Base-by-base conservation (phyloP, 1,140 invertebrate genomes). In the Proctacanthus coquilletti region DNA sequence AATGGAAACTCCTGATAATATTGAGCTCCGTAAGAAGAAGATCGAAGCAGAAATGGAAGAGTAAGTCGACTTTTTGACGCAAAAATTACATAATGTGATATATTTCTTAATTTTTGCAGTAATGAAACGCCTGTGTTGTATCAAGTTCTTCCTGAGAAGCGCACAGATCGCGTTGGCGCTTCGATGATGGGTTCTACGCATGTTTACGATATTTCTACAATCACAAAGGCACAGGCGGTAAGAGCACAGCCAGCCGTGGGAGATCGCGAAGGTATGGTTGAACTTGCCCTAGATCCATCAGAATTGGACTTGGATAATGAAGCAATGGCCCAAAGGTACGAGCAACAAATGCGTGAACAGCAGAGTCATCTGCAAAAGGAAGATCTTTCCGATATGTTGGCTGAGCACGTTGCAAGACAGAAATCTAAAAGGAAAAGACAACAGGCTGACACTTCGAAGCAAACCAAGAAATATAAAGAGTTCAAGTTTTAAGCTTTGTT, bases 181-280 rank as follows among this genome's bases (percentile, higher is more conserved):
- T 84, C 92, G 49, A 98, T 98, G 94, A 98, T 98, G 94, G 94
- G 80, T 4, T 98, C 93, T 11, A 93, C 88, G 1, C 94, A 98
- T 62, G 84, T 94, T 0, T 97, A 98, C 60, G 93, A 98, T 54
- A 75, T 97, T 61, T 44, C 44, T 8, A 42, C 44, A 6, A 51
- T 52, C 10, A 54, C 39, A 29, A 72, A 71, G 42, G 68, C 67
- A 11, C 48, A 58, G 1, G 45, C 58, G 3, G 48, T 51, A 32
- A 50, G 45, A 18, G 38, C 42, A 44, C 63, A 39, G 48, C 53
- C 3, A 48, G 59, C 34, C 35, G 52, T 31, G 21, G 42, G 49
- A 5, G 70, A 74, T 40, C 64, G 65, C 30, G 74, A 75, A 52
- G 74, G 75, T 29, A 80, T 76, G 39, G 86, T 98, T 18, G 92